Conservation (phyloP, 2,888 invertebrate genomes). For the Bombylius discolor region DNA sequence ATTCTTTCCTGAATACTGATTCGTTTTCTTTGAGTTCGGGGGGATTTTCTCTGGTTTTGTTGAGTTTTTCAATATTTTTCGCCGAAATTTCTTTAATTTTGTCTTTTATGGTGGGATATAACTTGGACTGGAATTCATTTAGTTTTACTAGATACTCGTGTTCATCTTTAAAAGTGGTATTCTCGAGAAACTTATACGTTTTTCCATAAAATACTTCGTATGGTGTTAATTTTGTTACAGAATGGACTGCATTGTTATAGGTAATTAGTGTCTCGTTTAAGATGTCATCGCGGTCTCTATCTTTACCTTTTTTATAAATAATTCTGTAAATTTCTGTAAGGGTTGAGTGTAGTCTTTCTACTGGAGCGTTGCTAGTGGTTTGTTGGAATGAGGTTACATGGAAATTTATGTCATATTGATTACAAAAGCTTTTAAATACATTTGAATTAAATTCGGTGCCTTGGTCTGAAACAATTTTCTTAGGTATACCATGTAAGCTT, state of each 20-base stretch:
- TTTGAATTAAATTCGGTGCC: constrained; percentile 10
- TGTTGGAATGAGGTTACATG: constrained; percentile 1
- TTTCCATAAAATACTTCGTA: constrained; percentile 1
- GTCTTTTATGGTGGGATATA: not conserved
- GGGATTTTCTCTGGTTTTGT: not conserved
- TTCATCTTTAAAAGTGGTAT: not conserved
- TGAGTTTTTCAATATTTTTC: not conserved
- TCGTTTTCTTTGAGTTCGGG: not conserved
- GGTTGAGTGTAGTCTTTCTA: constrained; percentile 12
- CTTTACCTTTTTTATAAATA: not conserved
- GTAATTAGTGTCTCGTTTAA: not conserved
- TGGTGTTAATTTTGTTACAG: not conserved
- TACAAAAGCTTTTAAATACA: constrained; percentile 12
- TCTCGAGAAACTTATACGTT: not conserved
- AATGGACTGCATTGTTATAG: not conserved
- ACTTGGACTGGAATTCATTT: not conserved
- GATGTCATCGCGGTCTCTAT: not conserved
- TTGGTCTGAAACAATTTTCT: constrained; percentile 7
- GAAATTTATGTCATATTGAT: constrained; percentile 7
- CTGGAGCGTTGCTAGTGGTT: constrained; percentile 11
- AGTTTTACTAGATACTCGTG: constrained; percentile 1
- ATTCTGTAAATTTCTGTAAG: constrained; percentile 14
- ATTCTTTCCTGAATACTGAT: not conserved
- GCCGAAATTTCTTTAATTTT: not conserved
- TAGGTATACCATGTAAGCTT: constrained; percentile 7